Base-by-base conservation (phyloP, 2,888 invertebrate genomes). In the Agrilus cyanescens region DNA sequence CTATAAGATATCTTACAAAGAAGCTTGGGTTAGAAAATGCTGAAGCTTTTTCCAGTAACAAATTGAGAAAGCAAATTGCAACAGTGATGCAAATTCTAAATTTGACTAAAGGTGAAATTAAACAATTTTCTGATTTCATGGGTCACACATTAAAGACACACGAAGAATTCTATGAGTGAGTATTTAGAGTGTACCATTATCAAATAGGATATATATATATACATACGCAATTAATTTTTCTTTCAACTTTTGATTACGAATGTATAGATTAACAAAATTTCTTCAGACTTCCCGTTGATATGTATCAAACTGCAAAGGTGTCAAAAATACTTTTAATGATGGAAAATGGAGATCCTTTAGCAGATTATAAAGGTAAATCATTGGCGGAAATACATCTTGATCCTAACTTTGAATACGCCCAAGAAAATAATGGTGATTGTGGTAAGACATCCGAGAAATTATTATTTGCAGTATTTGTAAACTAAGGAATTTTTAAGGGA, bases 301-400 rank as follows among this genome's bases (percentile, higher is more conserved):
- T 54, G 33, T 53, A 52, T 37, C 53, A 54, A 41, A 53, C 53
- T 5, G 52, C 53, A 31, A 52, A 53, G 39, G 50, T 53, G 12
- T 53, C 52, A 6, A 53, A 54, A 46, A 16, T 53, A 12, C 41
- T 53, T 6, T 40, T 50, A 12, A 44, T 53, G 45, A 51, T 53
- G 50, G 53, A 55, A 40, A 51, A 52, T 39, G 48, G 53, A 35
- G 32, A 41, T 10, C 8, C 45, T 31, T 51, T 52, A 8, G 29
- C 43, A 18, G 47, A 51, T 42, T 49, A 42, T 44, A 49, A 44
- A 38, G 46, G 45, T 16, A 49, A 46, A 42, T 46, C 48, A 7
- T 39, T 49, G 20, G 30, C 45, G 10, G 46, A 49, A 40, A 46
- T 46, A 16, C 32, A 48, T 41, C 33, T 48, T 25, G 43, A 46